Evolutionary conservation across 2,113 vertebrate genomes (phyloP).

Genomic region (Peromyscus californicus): DNA sequence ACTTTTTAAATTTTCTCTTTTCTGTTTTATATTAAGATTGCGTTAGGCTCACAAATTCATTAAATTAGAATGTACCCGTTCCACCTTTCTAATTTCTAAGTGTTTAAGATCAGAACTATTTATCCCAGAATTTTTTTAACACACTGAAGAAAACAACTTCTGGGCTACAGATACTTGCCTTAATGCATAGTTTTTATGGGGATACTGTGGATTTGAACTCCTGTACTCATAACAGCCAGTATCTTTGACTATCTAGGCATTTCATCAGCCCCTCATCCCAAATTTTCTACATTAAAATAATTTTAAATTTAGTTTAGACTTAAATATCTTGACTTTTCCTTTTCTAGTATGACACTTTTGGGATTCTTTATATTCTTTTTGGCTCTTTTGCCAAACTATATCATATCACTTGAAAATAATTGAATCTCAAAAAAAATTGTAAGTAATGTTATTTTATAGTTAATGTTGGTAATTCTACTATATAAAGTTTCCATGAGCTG

Average conservation of each 20-base stretch:
- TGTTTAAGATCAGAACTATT: not conserved
- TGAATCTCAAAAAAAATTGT: not conserved
- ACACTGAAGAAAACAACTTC: not conserved
- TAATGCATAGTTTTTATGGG: not conserved
- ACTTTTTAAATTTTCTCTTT: not conserved
- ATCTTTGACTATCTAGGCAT: not conserved
- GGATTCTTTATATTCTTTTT: not conserved
- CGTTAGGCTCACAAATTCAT: not conserved
- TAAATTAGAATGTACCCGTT: not conserved
- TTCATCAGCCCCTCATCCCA: not conserved
- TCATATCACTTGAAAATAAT: conserved; percentile 3
- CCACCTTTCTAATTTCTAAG: not conserved
- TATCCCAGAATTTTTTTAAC: not conserved
- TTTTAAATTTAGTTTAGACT: not conserved
- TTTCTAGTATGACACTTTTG: not conserved
- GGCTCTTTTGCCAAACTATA: not conserved
- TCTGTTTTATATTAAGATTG: not conserved
- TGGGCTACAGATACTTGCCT: not conserved
- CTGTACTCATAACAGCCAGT: too few species aligned
- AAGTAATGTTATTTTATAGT: conserved; percentile 1
- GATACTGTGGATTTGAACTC: not conserved
- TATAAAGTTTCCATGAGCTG: not conserved
- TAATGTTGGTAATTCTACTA: not conserved
- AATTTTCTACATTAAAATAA: not conserved
- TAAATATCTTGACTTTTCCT: not conserved